Conservation (phyloP, 30 jellyfish, hydroid and myxozoan genomes). For the Cassiopea xamachana region DNA sequence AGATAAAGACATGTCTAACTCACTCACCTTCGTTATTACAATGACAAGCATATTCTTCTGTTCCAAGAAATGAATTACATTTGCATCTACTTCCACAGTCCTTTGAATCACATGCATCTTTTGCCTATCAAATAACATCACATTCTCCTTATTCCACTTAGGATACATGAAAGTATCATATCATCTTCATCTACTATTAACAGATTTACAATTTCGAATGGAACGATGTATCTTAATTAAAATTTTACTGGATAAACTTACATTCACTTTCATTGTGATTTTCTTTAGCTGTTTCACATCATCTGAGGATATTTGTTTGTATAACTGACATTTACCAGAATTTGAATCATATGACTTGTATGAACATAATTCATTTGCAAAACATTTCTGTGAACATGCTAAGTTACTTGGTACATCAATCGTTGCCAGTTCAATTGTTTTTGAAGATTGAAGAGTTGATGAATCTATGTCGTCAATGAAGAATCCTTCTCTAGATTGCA, state of each 20-base stretch:
- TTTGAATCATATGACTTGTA: background rate
- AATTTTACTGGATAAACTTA: background rate
- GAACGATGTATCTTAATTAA: background rate
- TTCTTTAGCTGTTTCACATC: background rate
- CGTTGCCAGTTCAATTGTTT: background rate
- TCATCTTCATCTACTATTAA: background rate
- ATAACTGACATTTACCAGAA: background rate
- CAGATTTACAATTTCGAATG: background rate
- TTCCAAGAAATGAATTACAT: slow-evolving; percentile 1
- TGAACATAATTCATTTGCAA: slow-evolving; percentile 7
- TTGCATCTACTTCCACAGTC: background rate
- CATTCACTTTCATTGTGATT: background rate
- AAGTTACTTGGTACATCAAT: slow-evolving; percentile 4
- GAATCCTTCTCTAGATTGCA: slow-evolving; percentile 9
- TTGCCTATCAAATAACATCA: background rate
- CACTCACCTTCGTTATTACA: background rate
- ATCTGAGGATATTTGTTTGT: background rate
- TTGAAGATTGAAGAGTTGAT: background rate
- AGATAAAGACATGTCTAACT: background rate
- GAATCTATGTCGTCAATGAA: background rate
- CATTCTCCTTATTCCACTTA: background rate
- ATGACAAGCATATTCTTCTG: slow-evolving; percentile 4
- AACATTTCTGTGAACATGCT: slow-evolving; percentile 24
- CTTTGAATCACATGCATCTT: background rate
- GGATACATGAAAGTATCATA: background rate